Base-by-base conservation (phyloP, 2,797 vertebrate species). In the Scleropages formosus region DNA sequence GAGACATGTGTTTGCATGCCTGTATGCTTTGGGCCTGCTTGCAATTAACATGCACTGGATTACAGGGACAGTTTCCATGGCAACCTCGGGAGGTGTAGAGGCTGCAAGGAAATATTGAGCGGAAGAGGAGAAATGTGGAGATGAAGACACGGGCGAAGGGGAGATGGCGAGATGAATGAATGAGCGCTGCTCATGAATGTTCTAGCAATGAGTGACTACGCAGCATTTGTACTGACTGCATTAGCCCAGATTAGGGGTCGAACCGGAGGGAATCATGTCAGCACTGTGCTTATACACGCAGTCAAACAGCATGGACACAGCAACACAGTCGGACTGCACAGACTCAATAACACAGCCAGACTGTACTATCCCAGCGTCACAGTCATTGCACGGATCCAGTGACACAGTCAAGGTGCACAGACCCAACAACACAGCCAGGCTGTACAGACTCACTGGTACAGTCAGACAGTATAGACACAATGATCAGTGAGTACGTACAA, bases 61-160 rank as follows among this genome's bases (percentile, higher is more conserved):
- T 46, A 53, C 67, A 27, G 67, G 47, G 27, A 64, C 13, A 22
- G 67, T 70, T 70, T 70, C 67, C 67, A 70, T 70, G 53, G 67
- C 4, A 20, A 70, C 67, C 1, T 9, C 12, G 13, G 51, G 27
- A 75, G 73, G 53, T 75, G 73, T 67, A 62, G 53, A 75, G 73
- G 27, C 26, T 44, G 73, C n/a, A 24, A 75, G 49, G 44, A 51
- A 74, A 74, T 59, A 47, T 39, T 75, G 63, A 27, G 62, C 27
- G 62, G 51, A 74, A 20, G 62, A 13, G 47, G 73, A 74, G 47
- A 9, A 47, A 51, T 24, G 4, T 11, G 49, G 49, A 53, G 47
- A 74, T 56, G 26, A n/a, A 73, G 51, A 61, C 20, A 26, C 16
- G 46, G 24, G 26, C 18, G 44, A 20, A 15, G 3, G 11, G 15